Evolutionary conservation across 1,140 invertebrate genomes (phyloP).

Genomic region (Drosophila persimilis): DNA sequence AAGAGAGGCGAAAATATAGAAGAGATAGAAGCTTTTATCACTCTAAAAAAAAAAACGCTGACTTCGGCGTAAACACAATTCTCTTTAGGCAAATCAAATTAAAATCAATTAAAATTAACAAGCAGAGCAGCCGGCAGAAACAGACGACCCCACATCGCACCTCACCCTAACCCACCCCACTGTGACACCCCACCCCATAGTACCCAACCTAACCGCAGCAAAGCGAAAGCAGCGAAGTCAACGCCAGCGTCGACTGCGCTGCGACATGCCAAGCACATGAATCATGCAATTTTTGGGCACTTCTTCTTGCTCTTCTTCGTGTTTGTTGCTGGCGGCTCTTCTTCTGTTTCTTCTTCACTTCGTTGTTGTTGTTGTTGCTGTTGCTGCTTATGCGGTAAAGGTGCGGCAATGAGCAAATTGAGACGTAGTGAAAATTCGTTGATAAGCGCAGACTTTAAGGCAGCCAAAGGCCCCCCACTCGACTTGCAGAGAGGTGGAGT

Average conservation of each 20-base stretch:
- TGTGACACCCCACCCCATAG: slow-evolving; percentile 10
- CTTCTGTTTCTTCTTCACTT: slow-evolving; percentile 27
- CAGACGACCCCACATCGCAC: slow-evolving; percentile 18
- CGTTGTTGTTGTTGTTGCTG: slow-evolving; percentile 12
- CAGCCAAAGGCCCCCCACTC: slow-evolving; percentile 2
- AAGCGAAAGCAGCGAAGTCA: slow-evolving; percentile 18
- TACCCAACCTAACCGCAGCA: slow-evolving; percentile 4
- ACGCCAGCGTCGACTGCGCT: slow-evolving; percentile 18
- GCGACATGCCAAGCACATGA: slow-evolving; percentile 65
- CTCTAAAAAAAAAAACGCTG: slow-evolving; percentile 29
- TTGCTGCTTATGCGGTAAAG: slow-evolving; percentile 23
- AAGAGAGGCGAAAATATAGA: background rate
- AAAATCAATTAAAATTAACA: slow-evolving; percentile 79
- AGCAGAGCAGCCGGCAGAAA: slow-evolving; percentile 51
- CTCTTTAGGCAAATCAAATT: slow-evolving; percentile 70
- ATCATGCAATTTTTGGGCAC: slow-evolving; percentile 54
- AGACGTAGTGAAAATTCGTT: slow-evolving; percentile 42
- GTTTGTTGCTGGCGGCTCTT: slow-evolving; percentile 15
- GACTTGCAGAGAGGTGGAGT: background rate
- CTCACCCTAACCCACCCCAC: slow-evolving; percentile 18
- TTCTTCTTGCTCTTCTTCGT: no score
- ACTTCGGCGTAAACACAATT: slow-evolving; percentile 52
- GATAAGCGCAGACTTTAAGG: slow-evolving; percentile 62
- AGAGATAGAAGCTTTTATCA: background rate
- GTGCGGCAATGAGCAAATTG: slow-evolving; percentile 62